Evolutionary conservation across 2,888 invertebrate genomes (phyloP).

Genomic region (Lepidocyrtinus sp.): DNA sequence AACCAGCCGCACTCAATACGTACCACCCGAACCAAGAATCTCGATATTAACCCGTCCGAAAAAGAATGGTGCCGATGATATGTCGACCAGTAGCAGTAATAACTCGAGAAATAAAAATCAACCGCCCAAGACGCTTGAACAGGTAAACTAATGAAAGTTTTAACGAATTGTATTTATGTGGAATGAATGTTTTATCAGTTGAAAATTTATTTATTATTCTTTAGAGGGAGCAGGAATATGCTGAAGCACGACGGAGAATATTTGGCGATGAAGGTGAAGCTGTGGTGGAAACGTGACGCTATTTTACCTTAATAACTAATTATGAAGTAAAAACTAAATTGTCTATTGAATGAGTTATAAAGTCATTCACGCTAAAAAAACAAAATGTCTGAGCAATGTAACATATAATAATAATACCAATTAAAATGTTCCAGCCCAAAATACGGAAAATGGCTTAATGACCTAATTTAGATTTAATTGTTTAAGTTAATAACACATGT

Average conservation of each 20-base stretch:
- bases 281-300: constrained; percentile 70
- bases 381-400: too few species aligned
- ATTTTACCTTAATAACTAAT: constrained; percentile 16
- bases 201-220: constrained; percentile 70
- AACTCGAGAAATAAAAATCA: constrained; percentile 53
- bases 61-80: constrained; percentile 62
- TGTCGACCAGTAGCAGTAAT: constrained; percentile 5
- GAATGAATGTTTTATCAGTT: constrained; percentile 5
- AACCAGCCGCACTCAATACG: constrained; percentile 84
- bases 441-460: too few species aligned
- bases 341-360: too few species aligned
- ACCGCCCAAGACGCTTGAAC: constrained; percentile 74
- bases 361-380: too few species aligned
- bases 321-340: constrained; percentile 29
- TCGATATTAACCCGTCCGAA: constrained; percentile 86
- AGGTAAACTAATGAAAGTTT: constrained; percentile 42
- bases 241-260: constrained; percentile 91
- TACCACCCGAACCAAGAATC: constrained; percentile 85
- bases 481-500: too few species aligned
- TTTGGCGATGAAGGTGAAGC: constrained; percentile 82
- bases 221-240: constrained; percentile 93
- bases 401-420: too few species aligned
- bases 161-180: not conserved
- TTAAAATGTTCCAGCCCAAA: too few species aligned
- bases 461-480: too few species aligned